Conservation (phyloP, 2,113 vertebrate genomes). For the Caloenas nicobarica region DNA sequence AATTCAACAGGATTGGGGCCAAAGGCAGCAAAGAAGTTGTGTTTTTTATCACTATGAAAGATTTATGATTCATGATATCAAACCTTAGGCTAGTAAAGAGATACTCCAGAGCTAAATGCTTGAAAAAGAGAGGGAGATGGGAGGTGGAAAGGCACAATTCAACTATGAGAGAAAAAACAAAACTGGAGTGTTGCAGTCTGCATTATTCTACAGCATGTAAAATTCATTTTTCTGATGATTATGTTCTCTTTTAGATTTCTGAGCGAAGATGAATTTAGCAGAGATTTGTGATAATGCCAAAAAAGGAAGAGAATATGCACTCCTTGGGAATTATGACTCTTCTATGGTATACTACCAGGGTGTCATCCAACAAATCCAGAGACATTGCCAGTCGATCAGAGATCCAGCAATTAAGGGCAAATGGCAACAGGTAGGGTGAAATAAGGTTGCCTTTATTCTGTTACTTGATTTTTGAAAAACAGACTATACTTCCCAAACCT, state of each 20-base stretch:
- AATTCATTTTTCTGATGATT: not conserved
- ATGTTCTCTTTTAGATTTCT: constrained; percentile 68
- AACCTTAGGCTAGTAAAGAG: not conserved
- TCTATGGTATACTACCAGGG: constrained; percentile 97
- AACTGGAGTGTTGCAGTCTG: not conserved
- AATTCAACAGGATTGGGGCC: not conserved
- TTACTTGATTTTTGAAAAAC: not conserved
- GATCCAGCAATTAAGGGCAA: constrained; percentile 90
- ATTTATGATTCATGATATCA: not conserved
- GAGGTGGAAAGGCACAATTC: not conserved
- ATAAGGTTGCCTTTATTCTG: not conserved
- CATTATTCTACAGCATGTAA: not conserved
- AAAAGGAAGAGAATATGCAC: constrained; percentile 94
- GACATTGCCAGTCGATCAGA: constrained; percentile 87
- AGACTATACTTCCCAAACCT: not conserved
- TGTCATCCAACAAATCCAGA: constrained; percentile 95
- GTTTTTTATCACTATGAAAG: not conserved
- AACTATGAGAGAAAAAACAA: not conserved
- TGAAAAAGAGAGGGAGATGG: not conserved
- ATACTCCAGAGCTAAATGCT: not conserved
- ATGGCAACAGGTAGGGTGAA: constrained; percentile 89
- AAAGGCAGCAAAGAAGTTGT: not conserved
- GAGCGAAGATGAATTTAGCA: constrained; percentile 88
- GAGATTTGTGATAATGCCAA: constrained; percentile 97
- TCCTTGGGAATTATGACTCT: constrained; percentile 97